phyloP scores from a whole-genome alignment of 2,888 invertebrate species.

The Epistrophe eligans region DNA sequence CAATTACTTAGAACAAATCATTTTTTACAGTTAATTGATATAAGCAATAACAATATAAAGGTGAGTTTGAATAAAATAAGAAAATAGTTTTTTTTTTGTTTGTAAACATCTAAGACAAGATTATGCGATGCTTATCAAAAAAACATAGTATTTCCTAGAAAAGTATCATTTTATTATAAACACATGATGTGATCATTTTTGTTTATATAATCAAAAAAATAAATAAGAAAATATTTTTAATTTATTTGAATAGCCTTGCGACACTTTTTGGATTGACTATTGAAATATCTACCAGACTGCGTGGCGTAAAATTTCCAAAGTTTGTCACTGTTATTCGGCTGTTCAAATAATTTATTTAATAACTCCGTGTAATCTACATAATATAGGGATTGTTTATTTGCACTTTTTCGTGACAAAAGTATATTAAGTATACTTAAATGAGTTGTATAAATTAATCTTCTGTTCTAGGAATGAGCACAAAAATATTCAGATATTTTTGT shows the following conservation, averaged over 20 bases:
- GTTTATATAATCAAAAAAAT: background rate
- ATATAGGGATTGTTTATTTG: conserved; percentile 26
- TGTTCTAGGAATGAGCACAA: background rate
- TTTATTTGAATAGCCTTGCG: conserved; percentile 41
- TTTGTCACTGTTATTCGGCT: conserved; percentile 5
- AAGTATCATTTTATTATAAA: background rate
- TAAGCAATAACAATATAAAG: conserved; percentile 89
- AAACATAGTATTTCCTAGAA: background rate
- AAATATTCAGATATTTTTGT: background rate
- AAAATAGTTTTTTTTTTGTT: background rate
- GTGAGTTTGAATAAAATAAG: conserved; percentile 78
- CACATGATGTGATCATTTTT: background rate
- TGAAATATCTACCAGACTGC: conserved; percentile 23
- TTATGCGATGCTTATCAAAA: too few species aligned
- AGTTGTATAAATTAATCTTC: background rate
- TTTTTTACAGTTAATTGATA: conserved; percentile 91
- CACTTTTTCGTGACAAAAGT: background rate
- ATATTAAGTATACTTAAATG: background rate
- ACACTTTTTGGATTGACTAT: background rate
- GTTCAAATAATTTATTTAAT: conserved; percentile 29
- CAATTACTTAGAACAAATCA: conserved; percentile 90
- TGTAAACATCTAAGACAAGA: too few species aligned
- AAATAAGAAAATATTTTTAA: background rate
- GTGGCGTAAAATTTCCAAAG: conserved; percentile 30
- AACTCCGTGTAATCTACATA: conserved; percentile 1